Evolutionary conservation across 1,140 invertebrate species (phyloP).

Genomic region (Papilio glaucus): DNA sequence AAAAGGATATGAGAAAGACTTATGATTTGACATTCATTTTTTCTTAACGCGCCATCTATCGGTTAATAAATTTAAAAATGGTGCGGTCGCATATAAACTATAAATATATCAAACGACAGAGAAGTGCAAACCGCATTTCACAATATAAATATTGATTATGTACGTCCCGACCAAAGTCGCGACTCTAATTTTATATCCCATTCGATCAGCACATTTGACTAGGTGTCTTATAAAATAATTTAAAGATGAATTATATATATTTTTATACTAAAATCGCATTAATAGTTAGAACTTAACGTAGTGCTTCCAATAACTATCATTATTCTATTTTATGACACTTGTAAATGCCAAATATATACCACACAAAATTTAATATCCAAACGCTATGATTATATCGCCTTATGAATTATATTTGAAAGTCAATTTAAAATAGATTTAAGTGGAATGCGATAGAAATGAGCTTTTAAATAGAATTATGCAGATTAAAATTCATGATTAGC

Average conservation of each 20-base stretch:
- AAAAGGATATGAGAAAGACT: too few species aligned
- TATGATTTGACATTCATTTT: too few species aligned
- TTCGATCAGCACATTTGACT: too few species aligned
- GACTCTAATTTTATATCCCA: too few species aligned
- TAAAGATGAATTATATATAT: not conserved
- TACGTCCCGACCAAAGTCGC: too few species aligned
- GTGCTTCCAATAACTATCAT: conserved; percentile 70
- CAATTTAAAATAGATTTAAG: conserved; percentile 45
- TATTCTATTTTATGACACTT: conserved; percentile 41
- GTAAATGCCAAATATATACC: conserved; percentile 53
- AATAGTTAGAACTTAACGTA: conserved; percentile 44
- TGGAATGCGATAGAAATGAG: conserved; percentile 50
- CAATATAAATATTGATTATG: too few species aligned
- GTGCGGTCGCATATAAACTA: too few species aligned
- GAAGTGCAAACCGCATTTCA: too few species aligned
- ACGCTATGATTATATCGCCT: conserved; percentile 30
- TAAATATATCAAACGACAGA: too few species aligned
- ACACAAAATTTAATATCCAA: conserved; percentile 37
- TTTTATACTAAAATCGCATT: conserved; percentile 23
- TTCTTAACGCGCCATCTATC: not conserved
- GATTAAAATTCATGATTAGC: conserved; percentile 28
- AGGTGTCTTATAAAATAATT: not conserved
- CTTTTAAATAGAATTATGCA: conserved; percentile 47
- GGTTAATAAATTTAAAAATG: not conserved
- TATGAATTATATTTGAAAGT: conserved; percentile 21